Evolutionary conservation across 2,113 vertebrate genomes (phyloP).

Genomic region (Genyomyrus donnyi): DNA sequence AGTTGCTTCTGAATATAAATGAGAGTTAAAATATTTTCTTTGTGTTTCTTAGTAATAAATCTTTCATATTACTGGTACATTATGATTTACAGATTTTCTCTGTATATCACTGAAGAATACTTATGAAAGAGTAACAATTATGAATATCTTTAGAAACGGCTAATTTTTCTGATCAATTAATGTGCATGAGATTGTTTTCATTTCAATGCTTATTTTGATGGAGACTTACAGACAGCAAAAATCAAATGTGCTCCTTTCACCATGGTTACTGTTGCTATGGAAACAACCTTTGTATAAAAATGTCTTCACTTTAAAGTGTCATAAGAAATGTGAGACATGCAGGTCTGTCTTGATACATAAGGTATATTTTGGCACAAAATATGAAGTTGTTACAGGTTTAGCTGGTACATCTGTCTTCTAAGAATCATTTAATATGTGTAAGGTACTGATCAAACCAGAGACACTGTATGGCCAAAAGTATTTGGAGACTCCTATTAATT

Average conservation of each 20-base stretch:
- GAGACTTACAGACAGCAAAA: not conserved
- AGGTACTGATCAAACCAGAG: not conserved
- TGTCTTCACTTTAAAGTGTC: not conserved
- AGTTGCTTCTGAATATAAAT: not conserved
- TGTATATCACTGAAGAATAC: not conserved
- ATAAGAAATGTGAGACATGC: not conserved
- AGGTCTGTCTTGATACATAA: not conserved
- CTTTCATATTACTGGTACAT: not conserved
- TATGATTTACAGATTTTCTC: not conserved
- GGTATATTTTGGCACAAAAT: not conserved
- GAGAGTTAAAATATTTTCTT: not conserved
- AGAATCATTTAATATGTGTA: not conserved
- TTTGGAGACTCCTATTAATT: not conserved
- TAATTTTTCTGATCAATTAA: not conserved
- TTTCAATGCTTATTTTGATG: not conserved
- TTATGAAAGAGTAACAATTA: not conserved
- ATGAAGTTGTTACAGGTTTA: not conserved
- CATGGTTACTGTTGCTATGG: conserved; percentile 9
- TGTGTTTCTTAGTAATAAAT: not conserved
- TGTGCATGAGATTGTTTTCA: not conserved
- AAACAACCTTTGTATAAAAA: conserved; percentile 6
- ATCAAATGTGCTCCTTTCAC: not conserved
- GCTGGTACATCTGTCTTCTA: not conserved
- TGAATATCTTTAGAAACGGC: not conserved
- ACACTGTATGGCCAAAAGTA: not conserved